Conservation (phyloP, 1,140 invertebrate genomes). For the Drosophila oshimai region DNA sequence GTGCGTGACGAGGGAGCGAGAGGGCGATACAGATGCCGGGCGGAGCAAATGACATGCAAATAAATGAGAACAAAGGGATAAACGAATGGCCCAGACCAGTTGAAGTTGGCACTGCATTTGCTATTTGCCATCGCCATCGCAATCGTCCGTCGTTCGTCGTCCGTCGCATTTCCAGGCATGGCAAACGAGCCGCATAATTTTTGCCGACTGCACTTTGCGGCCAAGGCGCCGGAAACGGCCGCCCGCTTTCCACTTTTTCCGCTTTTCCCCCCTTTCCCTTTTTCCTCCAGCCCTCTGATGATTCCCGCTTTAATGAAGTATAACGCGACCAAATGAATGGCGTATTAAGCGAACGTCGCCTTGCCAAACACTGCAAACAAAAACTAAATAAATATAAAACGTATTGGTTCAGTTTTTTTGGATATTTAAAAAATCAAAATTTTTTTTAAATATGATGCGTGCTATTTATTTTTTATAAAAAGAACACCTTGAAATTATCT, state of each 20-base stretch:
- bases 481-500: too few relatives aligned
- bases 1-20: neutral
- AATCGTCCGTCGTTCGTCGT: neutral
- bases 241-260: too few relatives aligned
- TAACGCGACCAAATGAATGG: slow-evolving; percentile 76
- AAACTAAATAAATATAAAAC: neutral
- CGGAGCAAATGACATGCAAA: slow-evolving; percentile 76
- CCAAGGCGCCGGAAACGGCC: slow-evolving; percentile 60
- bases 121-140: slow-evolving; percentile 35
- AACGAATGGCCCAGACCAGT: slow-evolving; percentile 63
- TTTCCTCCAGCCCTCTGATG: slow-evolving; percentile 2
- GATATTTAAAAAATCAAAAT: too few relatives aligned
- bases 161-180: slow-evolving; percentile 44
- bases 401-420: neutral
- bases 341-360: slow-evolving; percentile 77
- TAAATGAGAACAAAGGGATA: slow-evolving; percentile 79
- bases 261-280: neutral
- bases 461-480: too few relatives aligned
- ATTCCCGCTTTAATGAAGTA: slow-evolving; percentile 75
- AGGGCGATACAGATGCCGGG: slow-evolving; percentile 1
- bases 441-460: too few relatives aligned
- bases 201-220: slow-evolving; percentile 76
- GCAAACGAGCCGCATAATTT: slow-evolving; percentile 79
- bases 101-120: slow-evolving; percentile 52
- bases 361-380: slow-evolving; percentile 18